Evolutionary conservation across 2,797 vertebrate species (phyloP), one percentile per base, ranked within the genome.

Genomic region (Poecile montanus): DNA sequence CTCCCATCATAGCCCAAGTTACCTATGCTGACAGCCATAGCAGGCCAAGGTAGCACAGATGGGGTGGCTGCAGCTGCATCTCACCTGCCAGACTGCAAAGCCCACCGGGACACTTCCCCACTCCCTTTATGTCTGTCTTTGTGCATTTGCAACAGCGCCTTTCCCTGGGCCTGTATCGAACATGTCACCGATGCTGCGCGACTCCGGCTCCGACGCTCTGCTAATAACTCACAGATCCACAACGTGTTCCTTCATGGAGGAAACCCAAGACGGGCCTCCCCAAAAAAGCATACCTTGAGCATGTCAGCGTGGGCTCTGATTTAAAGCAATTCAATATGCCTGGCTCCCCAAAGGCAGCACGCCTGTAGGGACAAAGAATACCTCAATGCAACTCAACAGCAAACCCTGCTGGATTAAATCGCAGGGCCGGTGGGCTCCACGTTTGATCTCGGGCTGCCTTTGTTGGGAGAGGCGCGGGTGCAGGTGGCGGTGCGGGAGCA

Each of bases 41-140:
- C 89, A 82, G 96, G 97, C 97, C 96, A 95, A 95, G 83, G 94
- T 95, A 83, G 97, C 97, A 97, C 97, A 98, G 97, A 97, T 97
- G 97, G 97, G 97, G 96, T 17, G 88, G 95, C 76, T 94, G 88
- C 97, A 97, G 97, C 98, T 97, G 97, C 96, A 94, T 97, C 95
- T 94, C 96, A 97, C 96, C 97, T 94, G 96, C 97, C 98, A 98
- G 97, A 96, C 97, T 97, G 96, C 87, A 90, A 78, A 96, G 79
- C 96, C 97, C 97, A 89, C 91, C 48, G 97, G 97, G 97, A 97
- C 96, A 85, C 95, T 91, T 95, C 65, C 95, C 94, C 50, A 10
- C 58, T 95, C 94, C 90, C 95, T 88, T 94, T 94, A 97, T 93
- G 96, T 96, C 97, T 97, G 97, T 97, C 97, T 98, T 95, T 93